Conservation (phyloP, 2,888 invertebrate genomes). For the Cantharis flavilabris region DNA sequence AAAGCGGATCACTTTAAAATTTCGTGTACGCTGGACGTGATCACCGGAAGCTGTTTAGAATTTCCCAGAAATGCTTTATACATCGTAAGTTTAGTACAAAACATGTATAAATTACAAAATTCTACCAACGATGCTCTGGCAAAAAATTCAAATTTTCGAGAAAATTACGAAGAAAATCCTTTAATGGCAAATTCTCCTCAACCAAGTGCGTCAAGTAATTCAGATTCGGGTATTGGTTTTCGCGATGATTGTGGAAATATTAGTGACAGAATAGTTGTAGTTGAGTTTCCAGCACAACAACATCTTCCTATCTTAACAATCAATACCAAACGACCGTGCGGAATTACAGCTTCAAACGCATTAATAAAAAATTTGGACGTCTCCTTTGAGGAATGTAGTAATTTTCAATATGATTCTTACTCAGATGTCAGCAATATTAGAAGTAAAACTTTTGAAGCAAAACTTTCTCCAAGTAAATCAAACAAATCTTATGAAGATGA, state of each 20-base stretch:
- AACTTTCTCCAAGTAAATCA: constrained; percentile 22
- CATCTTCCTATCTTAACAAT: constrained; percentile 40
- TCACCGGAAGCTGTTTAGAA: constrained; percentile 81
- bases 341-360: constrained; percentile 48
- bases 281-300: constrained; percentile 67
- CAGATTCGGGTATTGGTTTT: constrained; percentile 94
- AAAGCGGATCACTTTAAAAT: constrained; percentile 85
- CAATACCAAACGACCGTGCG: constrained; percentile 45
- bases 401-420: constrained; percentile 2
- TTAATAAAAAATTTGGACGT: constrained; percentile 43
- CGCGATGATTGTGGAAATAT: constrained; percentile 86
- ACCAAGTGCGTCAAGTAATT: constrained; percentile 89
- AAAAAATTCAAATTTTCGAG: constrained; percentile 20
- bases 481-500: constrained; percentile 24
- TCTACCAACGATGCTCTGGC: constrained; percentile 44
- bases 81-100: constrained; percentile 72
- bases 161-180: constrained; percentile 52
- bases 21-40: constrained; percentile 78
- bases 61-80: constrained; percentile 87
- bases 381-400: constrained; percentile 38
- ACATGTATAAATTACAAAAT: constrained; percentile 71
- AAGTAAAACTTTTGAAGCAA: constrained; percentile 36
- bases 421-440: constrained; percentile 36
- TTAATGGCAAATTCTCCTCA: constrained; percentile 77
- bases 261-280: constrained; percentile 78